Base-by-base conservation (phyloP, 2,113 vertebrate species). In the Pachycephala philippinensis region DNA sequence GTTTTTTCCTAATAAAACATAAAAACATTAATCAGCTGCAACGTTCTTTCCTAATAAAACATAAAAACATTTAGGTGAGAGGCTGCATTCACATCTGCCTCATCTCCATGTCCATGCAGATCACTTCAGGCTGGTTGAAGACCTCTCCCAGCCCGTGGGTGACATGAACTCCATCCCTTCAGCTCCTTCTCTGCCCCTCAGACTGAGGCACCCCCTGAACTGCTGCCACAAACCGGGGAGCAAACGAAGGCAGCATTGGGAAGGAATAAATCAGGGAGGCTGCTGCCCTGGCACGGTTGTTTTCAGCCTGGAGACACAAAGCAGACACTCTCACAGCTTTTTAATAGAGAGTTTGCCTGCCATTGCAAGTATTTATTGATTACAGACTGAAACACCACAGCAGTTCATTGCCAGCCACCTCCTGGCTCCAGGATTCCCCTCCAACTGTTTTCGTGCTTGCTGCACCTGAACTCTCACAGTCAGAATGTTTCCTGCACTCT, bases 231-330 rank as follows among this genome's bases (percentile, higher is more conserved):
- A 56, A 27, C 39, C 59, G 33, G 13, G 45, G 10, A 81, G 28
- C 19, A 74, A 64, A 49, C 37, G 16, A 28, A 83, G 31, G 66
- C 50, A 75, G 20, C 7, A 0, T 39, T 88, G 74, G 37, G 30
- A 64, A 27, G 40, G 19, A 79, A 15, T 1, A 18, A 76, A 49
- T 60, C 4, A 0, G 17, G 71, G 27, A 84, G 44, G 30, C n/a
- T 66, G 40, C 81, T 64, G 53, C 57, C 78, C 37, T 77, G 28
- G 15, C 71, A n/a, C 9, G 9, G 7, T 11, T 86, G 44, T 56
- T 89, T 64, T 31, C 75, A 84, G 53, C 71, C 53, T 72, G 53
- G n/a, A 72, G 76, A 60, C 20, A 79, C 40, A 83, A 83, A 92
- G 76, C 86, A 92, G 57, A 68, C n/a, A 17, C 89, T 57, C 69